Evolutionary conservation across 2,113 vertebrate species (phyloP), one percentile per base, ranked within the genome.

Genomic region (Castor canadensis): DNA sequence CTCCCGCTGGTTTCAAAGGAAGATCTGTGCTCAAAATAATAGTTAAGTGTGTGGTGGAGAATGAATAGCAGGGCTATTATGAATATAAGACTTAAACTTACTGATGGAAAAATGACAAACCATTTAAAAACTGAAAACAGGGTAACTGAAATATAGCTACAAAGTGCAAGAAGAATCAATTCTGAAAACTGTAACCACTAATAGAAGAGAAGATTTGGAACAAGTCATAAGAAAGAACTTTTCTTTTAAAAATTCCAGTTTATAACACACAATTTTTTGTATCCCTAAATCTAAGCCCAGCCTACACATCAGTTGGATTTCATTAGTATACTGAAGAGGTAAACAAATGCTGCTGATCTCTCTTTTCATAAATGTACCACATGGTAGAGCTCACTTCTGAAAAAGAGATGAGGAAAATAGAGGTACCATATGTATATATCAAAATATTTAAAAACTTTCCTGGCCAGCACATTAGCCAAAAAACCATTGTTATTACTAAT

Each of bases 1-100:
- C 40, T 89, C 87, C 89, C 35, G 67, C 71, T 71, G 47, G 54
- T 87, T 95, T 96, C 88, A 97, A 96, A 97, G 87, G 80, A 92
- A 93, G 58, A 32, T 43, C 73, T 85, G 40, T 71, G 22, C 94
- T 88, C 85, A 20, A 92, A 86, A 95, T 89, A 75, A 75, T 45
- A 86, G 77, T n/a, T 86, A 82, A 40, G 45, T 83, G 45, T 92
- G 80, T 69, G 11, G 60, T 72, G n/a, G 26, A 60, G 82, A 84
- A 40, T 54, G 58, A 97, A 91, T 40, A 94, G 85, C 67, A 92
- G 75, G 76, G 75, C 35, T 60, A 76, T 83, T 94, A 83, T 95
- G 88, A 98, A 89, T 93, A 6, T 30, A 58, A 89, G 81, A 71
- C 32, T 54, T 85, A 75, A 80, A 87, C 47, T n/a, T 84, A 79